These are phyloP conservation scores for Orycteropus afer DNA, from an alignment of 2,113 vertebrate species.

Conservation along the genomic window DNA sequence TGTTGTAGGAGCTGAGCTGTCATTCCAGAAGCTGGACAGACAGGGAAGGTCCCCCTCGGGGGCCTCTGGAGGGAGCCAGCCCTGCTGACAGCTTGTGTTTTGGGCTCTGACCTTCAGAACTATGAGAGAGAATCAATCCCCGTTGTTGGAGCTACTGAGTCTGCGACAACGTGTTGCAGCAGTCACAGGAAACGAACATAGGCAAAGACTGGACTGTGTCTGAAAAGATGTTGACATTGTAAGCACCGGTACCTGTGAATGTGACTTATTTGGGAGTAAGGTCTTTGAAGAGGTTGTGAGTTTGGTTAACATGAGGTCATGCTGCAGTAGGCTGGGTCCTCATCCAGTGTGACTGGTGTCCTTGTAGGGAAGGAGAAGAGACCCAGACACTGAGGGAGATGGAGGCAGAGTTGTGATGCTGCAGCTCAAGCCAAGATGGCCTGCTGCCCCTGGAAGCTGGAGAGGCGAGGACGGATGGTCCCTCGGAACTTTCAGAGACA, in stretches of 20 bases:
- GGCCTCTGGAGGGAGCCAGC: neutral
- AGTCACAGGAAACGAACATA: neutral
- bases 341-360: too few species aligned
- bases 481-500: accelerated
- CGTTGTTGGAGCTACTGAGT: neutral
- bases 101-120: neutral
- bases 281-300: too few species aligned
- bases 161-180: neutral
- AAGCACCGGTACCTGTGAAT: too few species aligned
- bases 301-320: too few species aligned
- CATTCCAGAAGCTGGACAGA: neutral
- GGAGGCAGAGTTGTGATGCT: neutral
- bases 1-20: neutral
- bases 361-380: too few species aligned
- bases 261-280: too few species aligned
- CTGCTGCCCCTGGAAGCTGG: neutral
- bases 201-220: too few species aligned
- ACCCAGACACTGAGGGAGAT: neutral
- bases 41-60: neutral
- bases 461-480: neutral
- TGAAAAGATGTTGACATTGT: too few species aligned
- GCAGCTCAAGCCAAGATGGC: neutral
- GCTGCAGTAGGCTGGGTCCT: too few species aligned
- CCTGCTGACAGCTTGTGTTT: neutral
- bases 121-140: neutral